Percentiles rank a stretch among this genome's conserved stretches.
phyloP scores from a whole-genome alignment of 2,888 invertebrate species.

The Eurois occulta region DNA sequence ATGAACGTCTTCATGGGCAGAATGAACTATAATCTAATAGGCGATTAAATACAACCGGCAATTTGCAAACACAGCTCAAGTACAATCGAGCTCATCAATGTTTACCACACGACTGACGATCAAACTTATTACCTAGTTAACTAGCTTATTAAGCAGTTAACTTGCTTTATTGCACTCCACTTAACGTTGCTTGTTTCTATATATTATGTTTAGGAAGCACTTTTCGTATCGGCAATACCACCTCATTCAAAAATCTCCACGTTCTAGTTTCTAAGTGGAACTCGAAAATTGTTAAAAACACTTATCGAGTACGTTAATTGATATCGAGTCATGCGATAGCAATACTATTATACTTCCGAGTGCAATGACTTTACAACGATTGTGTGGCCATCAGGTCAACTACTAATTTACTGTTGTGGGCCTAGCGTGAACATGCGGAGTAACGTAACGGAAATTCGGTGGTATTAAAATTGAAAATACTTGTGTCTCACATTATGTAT shows the following conservation, averaged over 20 bases:
- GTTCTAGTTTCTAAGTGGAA: slow-evolving; percentile 45
- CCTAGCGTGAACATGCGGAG: neutral
- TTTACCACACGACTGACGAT: slow-evolving; percentile 19
- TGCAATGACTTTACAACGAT: slow-evolving; percentile 64
- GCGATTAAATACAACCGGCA: slow-evolving; percentile 27
- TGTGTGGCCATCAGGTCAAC: slow-evolving; percentile 60
- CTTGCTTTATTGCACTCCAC: slow-evolving; percentile 44
- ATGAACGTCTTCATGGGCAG: slow-evolving; percentile 13
- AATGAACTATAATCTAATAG: slow-evolving; percentile 38
- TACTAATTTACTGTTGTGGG: slow-evolving; percentile 68
- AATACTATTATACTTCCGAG: slow-evolving; percentile 62
- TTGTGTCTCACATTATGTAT: neutral
- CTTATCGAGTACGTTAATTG: slow-evolving; percentile 64
- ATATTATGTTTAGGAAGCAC: slow-evolving; percentile 26
- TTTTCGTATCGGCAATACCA: slow-evolving; percentile 33
- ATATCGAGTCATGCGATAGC: slow-evolving; percentile 57
- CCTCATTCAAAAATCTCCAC: slow-evolving; percentile 32
- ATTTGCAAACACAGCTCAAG: slow-evolving; percentile 37
- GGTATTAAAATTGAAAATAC: neutral
- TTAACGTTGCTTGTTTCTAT: neutral
- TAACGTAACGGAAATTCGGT: neutral
- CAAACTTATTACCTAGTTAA: slow-evolving; percentile 39
- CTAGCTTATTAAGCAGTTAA: slow-evolving; percentile 44
- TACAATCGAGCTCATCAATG: slow-evolving; percentile 36
- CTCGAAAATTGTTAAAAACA: slow-evolving; percentile 56